Conservation (phyloP, 2,797 vertebrate species). For the Semotilus atromaculatus region DNA sequence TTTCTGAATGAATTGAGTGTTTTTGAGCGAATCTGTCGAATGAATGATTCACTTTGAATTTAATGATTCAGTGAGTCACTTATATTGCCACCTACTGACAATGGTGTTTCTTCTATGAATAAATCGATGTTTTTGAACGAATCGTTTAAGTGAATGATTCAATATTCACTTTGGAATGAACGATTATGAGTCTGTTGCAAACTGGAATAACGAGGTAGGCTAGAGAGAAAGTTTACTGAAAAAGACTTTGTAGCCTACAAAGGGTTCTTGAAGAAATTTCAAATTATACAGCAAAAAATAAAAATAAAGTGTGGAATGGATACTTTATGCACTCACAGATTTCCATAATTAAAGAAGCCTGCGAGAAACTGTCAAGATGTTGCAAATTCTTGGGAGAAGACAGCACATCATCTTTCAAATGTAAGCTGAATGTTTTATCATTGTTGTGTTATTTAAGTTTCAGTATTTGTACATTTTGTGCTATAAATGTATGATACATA, state of each 20-base stretch:
- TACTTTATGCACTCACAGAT: not conserved
- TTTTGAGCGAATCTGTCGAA: not conserved
- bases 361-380: not conserved
- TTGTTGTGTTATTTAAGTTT: not conserved
- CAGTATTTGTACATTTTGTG: not conserved
- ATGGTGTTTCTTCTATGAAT: not conserved
- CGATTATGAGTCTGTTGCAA: not conserved
- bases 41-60: not conserved
- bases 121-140: not conserved
- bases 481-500: not conserved
- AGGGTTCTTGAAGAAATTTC: not conserved
- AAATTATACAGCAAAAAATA: not conserved
- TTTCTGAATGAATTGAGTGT: not conserved
- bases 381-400: not conserved
- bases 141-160: not conserved
- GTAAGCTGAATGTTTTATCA: not conserved
- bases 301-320: not conserved
- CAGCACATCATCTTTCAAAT: not conserved
- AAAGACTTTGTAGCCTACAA: not conserved
- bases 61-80: not conserved
- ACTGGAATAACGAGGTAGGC: not conserved
- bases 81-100: not conserved
- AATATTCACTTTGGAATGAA: not conserved
- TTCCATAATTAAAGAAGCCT: not conserved
- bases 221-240: not conserved